Percentiles rank a stretch among this genome's conserved stretches.
phyloP scores from a whole-genome alignment of 2,113 vertebrate species.

The Pelusios castaneus region DNA sequence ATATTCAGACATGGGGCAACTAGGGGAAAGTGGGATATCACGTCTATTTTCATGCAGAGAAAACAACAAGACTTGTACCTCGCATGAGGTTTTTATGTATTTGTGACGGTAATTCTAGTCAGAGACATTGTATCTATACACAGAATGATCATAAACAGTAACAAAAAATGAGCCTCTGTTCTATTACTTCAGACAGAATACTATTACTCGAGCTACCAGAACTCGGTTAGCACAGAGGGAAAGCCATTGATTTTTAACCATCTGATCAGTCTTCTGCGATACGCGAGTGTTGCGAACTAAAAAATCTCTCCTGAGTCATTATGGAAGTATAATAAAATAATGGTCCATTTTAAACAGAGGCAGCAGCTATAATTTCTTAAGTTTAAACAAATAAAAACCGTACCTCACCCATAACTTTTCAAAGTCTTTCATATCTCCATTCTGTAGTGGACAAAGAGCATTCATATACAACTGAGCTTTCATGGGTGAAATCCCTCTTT shows the following conservation, averaged over 20 bases:
- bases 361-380: not conserved
- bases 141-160: constrained; percentile 25
- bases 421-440: not conserved
- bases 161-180: not conserved
- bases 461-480: not conserved
- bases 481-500: not conserved
- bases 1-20: not conserved
- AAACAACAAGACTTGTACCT: not conserved
- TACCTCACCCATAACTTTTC: not conserved
- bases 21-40: constrained; percentile 31
- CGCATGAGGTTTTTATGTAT: not conserved
- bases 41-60: not conserved
- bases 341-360: not conserved
- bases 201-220: not conserved
- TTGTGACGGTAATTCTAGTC: constrained; percentile 29
- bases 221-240: not conserved
- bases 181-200: constrained; percentile 4
- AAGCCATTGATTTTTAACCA: constrained; percentile 14
- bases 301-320: not conserved
- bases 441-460: not conserved
- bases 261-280: not conserved
- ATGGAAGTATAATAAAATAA: not conserved
- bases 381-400: not conserved
- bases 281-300: not conserved
- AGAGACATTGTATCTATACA: not conserved